phyloP scores from a whole-genome alignment of 23 tunicate species.

The Trididemnum miniatum region DNA sequence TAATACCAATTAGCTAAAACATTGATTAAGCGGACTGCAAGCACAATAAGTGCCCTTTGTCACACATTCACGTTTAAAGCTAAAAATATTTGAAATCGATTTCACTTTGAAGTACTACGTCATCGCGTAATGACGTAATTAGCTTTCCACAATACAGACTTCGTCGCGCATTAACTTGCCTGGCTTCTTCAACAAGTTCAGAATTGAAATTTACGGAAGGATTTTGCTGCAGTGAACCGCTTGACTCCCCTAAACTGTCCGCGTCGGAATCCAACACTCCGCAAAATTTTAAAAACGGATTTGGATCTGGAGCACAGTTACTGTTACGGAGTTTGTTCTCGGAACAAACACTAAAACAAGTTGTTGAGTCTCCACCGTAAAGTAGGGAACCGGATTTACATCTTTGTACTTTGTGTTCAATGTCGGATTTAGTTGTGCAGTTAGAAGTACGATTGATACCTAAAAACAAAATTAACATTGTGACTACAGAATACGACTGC shows the following conservation, averaged over 20 bases:
- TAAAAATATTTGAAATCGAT: not conserved
- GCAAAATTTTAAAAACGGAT: constrained; percentile 40
- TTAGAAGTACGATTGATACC: not conserved
- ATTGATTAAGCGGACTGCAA: too few species aligned
- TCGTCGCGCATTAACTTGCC: not conserved
- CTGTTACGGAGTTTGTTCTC: not conserved
- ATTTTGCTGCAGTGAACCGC: not conserved
- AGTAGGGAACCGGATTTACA: not conserved
- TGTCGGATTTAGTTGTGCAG: not conserved
- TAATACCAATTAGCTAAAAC: too few species aligned
- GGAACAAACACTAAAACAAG: constrained; percentile 54
- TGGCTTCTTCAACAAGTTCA: not conserved
- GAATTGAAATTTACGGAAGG: not conserved
- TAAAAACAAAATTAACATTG: too few species aligned
- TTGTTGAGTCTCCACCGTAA: not conserved
- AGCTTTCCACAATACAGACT: constrained; percentile 3
- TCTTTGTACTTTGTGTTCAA: constrained; percentile 15
- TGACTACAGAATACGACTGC: not conserved
- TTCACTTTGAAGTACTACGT: not conserved
- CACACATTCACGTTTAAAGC: too few species aligned
- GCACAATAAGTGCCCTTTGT: too few species aligned
- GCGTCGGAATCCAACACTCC: constrained; percentile 42
- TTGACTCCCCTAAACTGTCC: constrained; percentile 27
- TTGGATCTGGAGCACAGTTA: constrained; percentile 10
- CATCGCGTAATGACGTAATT: not conserved